Evolutionary conservation across 2,797 vertebrate species (phyloP).

Genomic region (Rhincodon typus): DNA sequence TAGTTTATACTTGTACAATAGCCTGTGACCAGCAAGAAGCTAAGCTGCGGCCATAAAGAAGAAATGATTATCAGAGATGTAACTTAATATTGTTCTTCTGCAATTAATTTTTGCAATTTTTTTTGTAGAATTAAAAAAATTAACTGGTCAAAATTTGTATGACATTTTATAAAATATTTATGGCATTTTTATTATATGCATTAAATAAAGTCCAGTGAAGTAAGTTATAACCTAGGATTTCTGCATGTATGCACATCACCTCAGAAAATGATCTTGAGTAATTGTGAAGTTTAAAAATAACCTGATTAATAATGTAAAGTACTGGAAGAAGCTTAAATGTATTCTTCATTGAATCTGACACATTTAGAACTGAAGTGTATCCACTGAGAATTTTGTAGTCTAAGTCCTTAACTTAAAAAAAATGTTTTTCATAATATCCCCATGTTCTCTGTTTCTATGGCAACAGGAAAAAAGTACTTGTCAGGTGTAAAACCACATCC

Average conservation of each 20-base stretch:
- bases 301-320: slow-evolving; percentile 77
- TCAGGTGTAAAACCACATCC: slow-evolving; percentile 60
- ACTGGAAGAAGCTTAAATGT: slow-evolving; percentile 72
- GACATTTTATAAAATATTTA: slow-evolving; percentile 11
- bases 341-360: slow-evolving; percentile 74
- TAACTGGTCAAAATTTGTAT: neutral
- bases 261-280: slow-evolving; percentile 17
- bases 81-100: neutral
- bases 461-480: too few species aligned
- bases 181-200: neutral
- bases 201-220: neutral
- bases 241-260: neutral
- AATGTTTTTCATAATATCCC: slow-evolving; percentile 79
- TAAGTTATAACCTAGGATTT: slow-evolving; percentile 16
- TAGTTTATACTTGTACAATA: neutral
- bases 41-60: neutral
- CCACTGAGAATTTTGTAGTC: slow-evolving; percentile 76
- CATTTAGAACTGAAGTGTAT: slow-evolving; percentile 64
- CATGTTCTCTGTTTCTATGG: slow-evolving; percentile 88
- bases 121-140: neutral
- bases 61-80: neutral
- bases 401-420: slow-evolving; percentile 78
- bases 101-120: neutral
- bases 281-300: slow-evolving; percentile 55
- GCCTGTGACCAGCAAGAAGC: neutral